Percentiles rank a stretch among this genome's conserved stretches.
Evolutionary conservation across 2,797 vertebrate genomes (phyloP).

Genomic region (Menidia menidia): DNA sequence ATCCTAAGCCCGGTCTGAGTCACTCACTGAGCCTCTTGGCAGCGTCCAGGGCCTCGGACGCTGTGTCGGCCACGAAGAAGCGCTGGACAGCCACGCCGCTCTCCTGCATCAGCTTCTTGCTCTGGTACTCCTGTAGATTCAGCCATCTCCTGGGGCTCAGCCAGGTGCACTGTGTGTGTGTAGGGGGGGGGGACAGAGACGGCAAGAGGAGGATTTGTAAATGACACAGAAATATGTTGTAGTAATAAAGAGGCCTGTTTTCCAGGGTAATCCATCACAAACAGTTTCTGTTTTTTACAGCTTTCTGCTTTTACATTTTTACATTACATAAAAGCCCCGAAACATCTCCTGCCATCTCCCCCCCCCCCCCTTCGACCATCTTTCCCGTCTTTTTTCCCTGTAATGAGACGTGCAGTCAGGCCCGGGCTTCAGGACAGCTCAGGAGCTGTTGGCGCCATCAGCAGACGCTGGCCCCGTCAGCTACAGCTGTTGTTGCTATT

Average conservation of each 20-base stretch:
- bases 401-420: conserved; percentile 60
- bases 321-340: conserved; percentile 29
- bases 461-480: conserved; percentile 71
- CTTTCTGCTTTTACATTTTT: conserved; percentile 24
- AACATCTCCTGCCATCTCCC: conserved; percentile 28
- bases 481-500: conserved; percentile 81
- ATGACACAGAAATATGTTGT: conserved; percentile 24
- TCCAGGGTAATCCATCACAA: not conserved
- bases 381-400: conserved; percentile 17
- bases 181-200: not conserved
- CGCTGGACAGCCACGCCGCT: conserved; percentile 95
- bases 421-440: conserved; percentile 57
- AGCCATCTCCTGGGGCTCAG: conserved; percentile 92
- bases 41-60: conserved; percentile 91
- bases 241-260: conserved; percentile 9
- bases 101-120: conserved; percentile 99
- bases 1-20: not conserved
- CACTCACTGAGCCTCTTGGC: conserved; percentile 95
- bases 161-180: conserved; percentile 77
- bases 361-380: not conserved
- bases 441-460: conserved; percentile 64
- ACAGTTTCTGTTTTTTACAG: conserved; percentile 22
- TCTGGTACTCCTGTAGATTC: conserved; percentile 99
- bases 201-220: conserved; percentile 3
- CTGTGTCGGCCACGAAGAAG: conserved; percentile 93